A percentile compares a stretch with the other conserved stretches of the same genome.
phyloP scores from a whole-genome alignment of 2,113 vertebrate species.

The Passer montanus region DNA sequence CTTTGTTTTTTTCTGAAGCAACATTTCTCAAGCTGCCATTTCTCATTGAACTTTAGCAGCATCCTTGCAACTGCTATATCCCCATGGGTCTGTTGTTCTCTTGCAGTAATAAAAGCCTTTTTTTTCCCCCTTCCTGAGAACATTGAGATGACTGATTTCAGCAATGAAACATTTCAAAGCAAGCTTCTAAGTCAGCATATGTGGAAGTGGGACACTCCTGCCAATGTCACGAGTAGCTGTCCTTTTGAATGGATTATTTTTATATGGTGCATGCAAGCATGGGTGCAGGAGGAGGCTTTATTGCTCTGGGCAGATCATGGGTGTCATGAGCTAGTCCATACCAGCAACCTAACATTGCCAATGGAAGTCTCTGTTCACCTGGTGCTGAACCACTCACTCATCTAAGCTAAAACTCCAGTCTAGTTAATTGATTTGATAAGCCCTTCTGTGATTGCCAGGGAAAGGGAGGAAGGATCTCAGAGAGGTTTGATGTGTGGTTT shows the following conservation, averaged over 20 bases:
- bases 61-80: not conserved
- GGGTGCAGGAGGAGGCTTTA: not conserved
- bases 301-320: not conserved
- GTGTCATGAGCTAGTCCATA: not conserved
- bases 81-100: not conserved
- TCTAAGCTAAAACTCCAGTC: not conserved
- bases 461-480: not conserved
- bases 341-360: not conserved
- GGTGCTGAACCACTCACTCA: not conserved
- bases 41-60: not conserved
- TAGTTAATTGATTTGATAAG: not conserved
- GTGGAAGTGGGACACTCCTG: not conserved
- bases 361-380: not conserved
- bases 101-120: not conserved
- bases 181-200: not conserved
- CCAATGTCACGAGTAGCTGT: not conserved
- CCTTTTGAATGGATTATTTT: not conserved
- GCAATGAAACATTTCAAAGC: not conserved
- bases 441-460: not conserved
- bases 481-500: not conserved
- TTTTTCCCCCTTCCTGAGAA: not conserved
- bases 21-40: conserved; percentile 7
- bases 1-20: not conserved
- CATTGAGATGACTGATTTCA: not conserved
- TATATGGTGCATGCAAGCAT: rapidly evolving